A percentile compares a stretch with the other conserved stretches of the same genome.
Conservation (phyloP, 2,888 invertebrate genomes). For the Trissonchulus latispiculum region DNA sequence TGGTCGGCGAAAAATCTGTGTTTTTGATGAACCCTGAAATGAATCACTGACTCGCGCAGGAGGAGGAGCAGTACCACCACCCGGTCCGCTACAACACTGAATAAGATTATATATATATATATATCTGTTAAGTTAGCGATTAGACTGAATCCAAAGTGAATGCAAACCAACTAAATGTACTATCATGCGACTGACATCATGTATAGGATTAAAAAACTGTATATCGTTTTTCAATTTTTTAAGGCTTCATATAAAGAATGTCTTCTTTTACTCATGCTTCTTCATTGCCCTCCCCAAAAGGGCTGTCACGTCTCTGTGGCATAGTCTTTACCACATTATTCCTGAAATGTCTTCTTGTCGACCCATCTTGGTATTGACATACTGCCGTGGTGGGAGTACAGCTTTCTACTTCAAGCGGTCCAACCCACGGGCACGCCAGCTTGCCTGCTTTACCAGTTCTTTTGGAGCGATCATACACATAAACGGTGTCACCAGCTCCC, state of each 20-base stretch:
- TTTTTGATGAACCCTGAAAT: too few relatives aligned
- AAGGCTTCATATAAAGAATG: not conserved
- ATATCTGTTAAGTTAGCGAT: not conserved
- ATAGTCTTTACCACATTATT: not conserved
- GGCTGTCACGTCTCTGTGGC: too few relatives aligned
- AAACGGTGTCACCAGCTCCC: not conserved
- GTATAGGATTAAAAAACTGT: not conserved
- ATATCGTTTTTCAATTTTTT: not conserved
- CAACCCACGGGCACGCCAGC: not conserved
- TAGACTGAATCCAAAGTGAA: not conserved
- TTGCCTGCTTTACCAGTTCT: not conserved
- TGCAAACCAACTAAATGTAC: not conserved
- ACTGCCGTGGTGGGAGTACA: not conserved
- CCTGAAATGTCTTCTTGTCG: not conserved
- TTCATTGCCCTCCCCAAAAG: too few relatives aligned
- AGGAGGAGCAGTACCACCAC: too few relatives aligned
- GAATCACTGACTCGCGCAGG: too few relatives aligned
- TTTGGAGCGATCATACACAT: not conserved
- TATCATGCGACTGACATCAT: not conserved
- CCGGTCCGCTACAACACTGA: too few relatives aligned
- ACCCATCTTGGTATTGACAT: not conserved
- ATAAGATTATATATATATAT: too few relatives aligned
- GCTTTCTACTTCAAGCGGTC: not conserved
- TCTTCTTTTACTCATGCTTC: not conserved
- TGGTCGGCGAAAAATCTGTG: too few relatives aligned